Evolutionary conservation across 2,888 invertebrate species (phyloP).

Genomic region (Pseudoips prasinana): DNA sequence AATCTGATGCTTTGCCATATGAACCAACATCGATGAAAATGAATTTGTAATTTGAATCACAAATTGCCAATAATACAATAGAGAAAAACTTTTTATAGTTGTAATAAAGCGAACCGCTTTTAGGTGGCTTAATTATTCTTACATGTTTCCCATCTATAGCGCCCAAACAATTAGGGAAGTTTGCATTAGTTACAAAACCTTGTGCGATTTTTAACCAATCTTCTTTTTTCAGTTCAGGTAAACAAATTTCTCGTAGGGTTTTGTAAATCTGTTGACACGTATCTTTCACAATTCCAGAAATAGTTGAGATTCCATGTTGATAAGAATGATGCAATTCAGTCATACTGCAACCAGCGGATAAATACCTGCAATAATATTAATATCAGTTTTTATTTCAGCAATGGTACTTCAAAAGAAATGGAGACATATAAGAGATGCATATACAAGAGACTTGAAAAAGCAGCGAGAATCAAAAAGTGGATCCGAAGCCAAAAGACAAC

Average conservation of each 20-base stretch:
- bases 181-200: conserved; percentile 7
- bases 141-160: neutral
- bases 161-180: conserved; percentile 7
- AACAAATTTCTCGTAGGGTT: too few species aligned
- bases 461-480: conserved; percentile 13
- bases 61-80: conserved; percentile 40
- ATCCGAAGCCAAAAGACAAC: conserved; percentile 11
- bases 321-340: too few species aligned
- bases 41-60: conserved; percentile 49
- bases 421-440: conserved; percentile 12
- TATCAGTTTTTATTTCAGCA: conserved; percentile 10
- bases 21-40: conserved; percentile 25
- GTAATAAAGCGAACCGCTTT: conserved; percentile 26
- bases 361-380: conserved; percentile 10
- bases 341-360: too few species aligned
- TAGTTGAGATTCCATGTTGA: too few species aligned
- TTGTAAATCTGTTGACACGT: too few species aligned
- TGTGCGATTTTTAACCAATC: conserved; percentile 10
- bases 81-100: conserved; percentile 44
- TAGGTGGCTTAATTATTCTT: conserved; percentile 21
- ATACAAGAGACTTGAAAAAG: conserved; percentile 10
- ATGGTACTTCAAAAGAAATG: conserved; percentile 16
- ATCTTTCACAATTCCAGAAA: too few species aligned
- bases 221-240: too few species aligned
- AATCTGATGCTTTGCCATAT: conserved; percentile 16